A percentile compares a stretch with the other conserved stretches of the same genome.
These are phyloP conservation scores for Tretioscincus oriximinensis DNA, from an alignment of 2,113 vertebrate genomes.

Conservation along the genomic window DNA sequence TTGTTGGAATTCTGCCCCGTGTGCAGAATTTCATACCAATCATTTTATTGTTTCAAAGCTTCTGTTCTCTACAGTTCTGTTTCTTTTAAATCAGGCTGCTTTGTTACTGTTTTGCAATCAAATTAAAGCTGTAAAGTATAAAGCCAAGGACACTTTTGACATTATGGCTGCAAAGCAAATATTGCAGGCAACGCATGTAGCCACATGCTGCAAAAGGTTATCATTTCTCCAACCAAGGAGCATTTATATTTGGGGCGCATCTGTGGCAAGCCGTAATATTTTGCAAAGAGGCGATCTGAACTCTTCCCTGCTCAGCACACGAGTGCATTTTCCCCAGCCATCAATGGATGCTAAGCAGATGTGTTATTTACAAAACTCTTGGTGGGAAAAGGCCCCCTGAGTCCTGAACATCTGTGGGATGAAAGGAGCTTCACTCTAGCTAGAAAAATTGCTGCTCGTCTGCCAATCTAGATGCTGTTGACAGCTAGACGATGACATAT, in stretches of 20 bases:
- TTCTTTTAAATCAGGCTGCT: neutral
- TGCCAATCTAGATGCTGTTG: neutral
- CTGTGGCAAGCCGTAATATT: neutral
- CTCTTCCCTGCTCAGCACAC: neutral
- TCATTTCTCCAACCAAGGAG: fast-evolving
- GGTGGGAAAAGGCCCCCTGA: slow-evolving; percentile 10
- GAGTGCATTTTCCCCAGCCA: neutral
- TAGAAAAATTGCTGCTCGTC: neutral
- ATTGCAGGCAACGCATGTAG: neutral
- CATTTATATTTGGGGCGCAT: neutral
- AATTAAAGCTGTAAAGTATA: neutral
- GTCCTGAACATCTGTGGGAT: slow-evolving; percentile 12
- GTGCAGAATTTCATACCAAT: neutral
- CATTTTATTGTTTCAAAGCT: neutral
- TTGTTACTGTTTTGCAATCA: neutral
- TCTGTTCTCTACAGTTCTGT: neutral
- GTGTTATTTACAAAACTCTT: slow-evolving; percentile 13
- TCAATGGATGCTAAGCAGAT: slow-evolving; percentile 1
- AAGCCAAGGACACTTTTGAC: neutral
- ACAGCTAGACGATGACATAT: neutral
- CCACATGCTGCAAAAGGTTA: fast-evolving
- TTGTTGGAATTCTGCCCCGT: neutral
- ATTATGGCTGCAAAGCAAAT: neutral
- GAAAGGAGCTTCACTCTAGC: neutral
- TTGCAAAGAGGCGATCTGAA: neutral